Conservation (phyloP, 2,888 invertebrate genomes). For the Crepidodera aurea region DNA sequence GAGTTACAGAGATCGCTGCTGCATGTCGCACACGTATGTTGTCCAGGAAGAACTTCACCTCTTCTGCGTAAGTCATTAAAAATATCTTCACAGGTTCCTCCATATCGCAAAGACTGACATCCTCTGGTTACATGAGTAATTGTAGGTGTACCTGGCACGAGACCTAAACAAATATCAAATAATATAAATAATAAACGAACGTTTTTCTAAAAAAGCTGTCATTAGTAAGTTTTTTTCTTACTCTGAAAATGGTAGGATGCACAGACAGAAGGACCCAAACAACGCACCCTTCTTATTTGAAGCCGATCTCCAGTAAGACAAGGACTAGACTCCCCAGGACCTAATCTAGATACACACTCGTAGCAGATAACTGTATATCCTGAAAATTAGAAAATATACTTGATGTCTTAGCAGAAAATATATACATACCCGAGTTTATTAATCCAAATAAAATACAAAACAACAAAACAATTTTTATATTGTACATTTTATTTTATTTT, state of each 20-base stretch:
- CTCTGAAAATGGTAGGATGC: conserved; percentile 52
- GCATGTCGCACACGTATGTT: conserved; percentile 53
- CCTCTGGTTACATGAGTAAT: conserved; percentile 50
- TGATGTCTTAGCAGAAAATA: no score
- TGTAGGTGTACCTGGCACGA: conserved; percentile 44
- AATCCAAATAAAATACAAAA: not conserved
- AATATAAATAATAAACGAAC: no score
- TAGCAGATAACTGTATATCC: conserved; percentile 48
- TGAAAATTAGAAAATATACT: conserved; percentile 29
- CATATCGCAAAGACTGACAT: conserved; percentile 51
- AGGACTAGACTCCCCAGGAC: conserved; percentile 47
- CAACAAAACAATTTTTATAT: conserved; percentile 1
- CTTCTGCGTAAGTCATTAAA: conserved; percentile 49
- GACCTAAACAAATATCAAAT: conserved; percentile 37
- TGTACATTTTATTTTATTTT: no score
- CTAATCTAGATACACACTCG: conserved; percentile 49
- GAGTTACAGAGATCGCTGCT: conserved; percentile 52
- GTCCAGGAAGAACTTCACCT: conserved; percentile 50
- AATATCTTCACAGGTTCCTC: conserved; percentile 53
- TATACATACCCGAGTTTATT: conserved; percentile 13
- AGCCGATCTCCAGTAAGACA: conserved; percentile 49
- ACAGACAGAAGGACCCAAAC: conserved; percentile 53
- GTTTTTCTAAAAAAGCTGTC: no score
- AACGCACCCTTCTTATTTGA: conserved; percentile 47
- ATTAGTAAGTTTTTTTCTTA: no score